Percentiles rank a stretch among this genome's conserved stretches.
Evolutionary conservation across 2,113 vertebrate genomes (phyloP).

Genomic region (Ahaetulla prasina): DNA sequence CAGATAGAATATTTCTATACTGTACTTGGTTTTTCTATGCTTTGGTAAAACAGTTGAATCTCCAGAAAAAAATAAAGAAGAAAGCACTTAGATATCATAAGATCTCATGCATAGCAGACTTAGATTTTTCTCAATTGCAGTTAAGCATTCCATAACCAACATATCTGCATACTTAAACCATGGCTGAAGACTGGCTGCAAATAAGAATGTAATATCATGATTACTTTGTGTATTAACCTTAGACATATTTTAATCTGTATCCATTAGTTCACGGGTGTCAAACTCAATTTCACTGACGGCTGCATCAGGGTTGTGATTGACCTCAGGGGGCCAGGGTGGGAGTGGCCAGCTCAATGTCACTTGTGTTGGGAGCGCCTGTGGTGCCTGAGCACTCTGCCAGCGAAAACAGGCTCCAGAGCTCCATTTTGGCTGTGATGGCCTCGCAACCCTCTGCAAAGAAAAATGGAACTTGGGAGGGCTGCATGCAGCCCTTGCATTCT

Average conservation of each 20-base stretch:
- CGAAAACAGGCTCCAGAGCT: too few relatives aligned
- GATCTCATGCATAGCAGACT: not conserved
- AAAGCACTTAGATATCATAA: not conserved
- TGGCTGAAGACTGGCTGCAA: not conserved
- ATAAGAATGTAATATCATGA: not conserved
- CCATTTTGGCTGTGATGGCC: too few relatives aligned
- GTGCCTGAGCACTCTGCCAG: too few relatives aligned
- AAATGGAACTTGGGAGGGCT: too few relatives aligned
- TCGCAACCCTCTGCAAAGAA: too few relatives aligned
- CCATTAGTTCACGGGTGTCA: too few relatives aligned
- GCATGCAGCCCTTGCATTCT: too few relatives aligned
- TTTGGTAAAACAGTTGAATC: not conserved
- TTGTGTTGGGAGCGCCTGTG: too few relatives aligned
- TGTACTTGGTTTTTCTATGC: not conserved
- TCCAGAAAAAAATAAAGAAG: constrained; percentile 5
- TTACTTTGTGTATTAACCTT: not conserved
- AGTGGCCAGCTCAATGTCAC: too few relatives aligned
- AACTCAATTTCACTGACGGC: too few relatives aligned
- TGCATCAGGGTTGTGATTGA: too few relatives aligned
- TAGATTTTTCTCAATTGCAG: not conserved
- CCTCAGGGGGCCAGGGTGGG: too few relatives aligned
- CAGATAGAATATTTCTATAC: not conserved
- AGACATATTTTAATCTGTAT: not conserved
- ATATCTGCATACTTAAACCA: not conserved
- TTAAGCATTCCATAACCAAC: not conserved